phyloP scores from a whole-genome alignment of 2,888 invertebrate genomes.

The Sepiola atlantica region DNA sequence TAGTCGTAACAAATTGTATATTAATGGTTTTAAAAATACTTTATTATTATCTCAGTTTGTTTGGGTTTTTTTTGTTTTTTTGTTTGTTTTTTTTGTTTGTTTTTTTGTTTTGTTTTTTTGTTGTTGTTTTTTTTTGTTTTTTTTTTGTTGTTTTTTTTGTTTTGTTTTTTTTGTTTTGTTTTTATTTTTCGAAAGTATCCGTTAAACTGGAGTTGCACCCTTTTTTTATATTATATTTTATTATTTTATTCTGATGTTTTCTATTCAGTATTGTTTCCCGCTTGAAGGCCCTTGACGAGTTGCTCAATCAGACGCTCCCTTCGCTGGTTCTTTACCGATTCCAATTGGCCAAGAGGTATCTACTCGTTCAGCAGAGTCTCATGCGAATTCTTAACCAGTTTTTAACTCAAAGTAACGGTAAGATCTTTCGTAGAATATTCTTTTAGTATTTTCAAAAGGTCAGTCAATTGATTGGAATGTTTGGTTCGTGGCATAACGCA shows the following conservation, averaged over 20 bases:
- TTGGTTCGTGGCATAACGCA: too few relatives aligned
- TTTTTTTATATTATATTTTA: neutral
- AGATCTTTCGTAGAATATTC: neutral
- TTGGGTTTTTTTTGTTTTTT: too few relatives aligned
- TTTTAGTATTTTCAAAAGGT: too few relatives aligned
- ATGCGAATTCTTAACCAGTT: neutral
- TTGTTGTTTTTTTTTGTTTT: too few relatives aligned
- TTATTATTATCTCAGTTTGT: too few relatives aligned
- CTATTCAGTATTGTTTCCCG: neutral
- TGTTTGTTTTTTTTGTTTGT: too few relatives aligned
- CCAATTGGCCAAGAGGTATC: neutral
- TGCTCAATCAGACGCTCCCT: neutral
- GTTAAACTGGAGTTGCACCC: too few relatives aligned
- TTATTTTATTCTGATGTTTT: neutral
- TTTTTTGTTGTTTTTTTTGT: neutral
- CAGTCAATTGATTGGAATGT: too few relatives aligned
- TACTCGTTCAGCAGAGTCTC: neutral
- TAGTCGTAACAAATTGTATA: too few relatives aligned
- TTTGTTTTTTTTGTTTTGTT: neutral
- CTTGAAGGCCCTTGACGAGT: neutral
- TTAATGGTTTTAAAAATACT: too few relatives aligned
- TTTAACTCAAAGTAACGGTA: constrained; percentile 15
- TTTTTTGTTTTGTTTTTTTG: too few relatives aligned
- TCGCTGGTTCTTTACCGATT: neutral
- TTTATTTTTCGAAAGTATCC: too few relatives aligned